Percentiles rank a stretch among this genome's conserved stretches.
These are phyloP conservation scores for Eriocheir sinensis DNA, from an alignment of 1,140 invertebrate species.

Conservation along the genomic window DNA sequence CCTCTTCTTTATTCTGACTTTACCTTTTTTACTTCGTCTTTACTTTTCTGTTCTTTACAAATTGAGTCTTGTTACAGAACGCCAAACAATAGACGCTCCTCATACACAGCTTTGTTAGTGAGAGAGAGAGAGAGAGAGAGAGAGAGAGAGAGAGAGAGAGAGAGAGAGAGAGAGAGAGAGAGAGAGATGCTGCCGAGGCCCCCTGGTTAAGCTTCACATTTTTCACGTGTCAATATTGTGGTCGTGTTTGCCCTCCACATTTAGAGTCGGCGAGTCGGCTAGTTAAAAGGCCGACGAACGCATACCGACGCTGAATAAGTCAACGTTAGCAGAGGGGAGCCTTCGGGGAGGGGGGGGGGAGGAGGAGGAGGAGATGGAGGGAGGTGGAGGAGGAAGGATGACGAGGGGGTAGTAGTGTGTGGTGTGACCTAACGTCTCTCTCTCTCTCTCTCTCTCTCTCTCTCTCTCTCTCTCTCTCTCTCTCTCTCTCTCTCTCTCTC, in stretches of 20 bases:
- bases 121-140: slow-evolving; percentile 36
- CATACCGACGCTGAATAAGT: slow-evolving; percentile 37
- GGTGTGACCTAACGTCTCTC: background rate
- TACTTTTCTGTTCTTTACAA: background rate
- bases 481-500: slow-evolving; percentile 39
- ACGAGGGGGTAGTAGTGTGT: background rate
- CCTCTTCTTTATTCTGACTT: background rate
- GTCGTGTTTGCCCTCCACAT: slow-evolving; percentile 35
- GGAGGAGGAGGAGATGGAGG: background rate
- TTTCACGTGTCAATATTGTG: slow-evolving; percentile 53
- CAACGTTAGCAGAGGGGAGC: background rate
- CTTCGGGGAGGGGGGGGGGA: background rate
- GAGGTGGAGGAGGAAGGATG: background rate
- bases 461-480: slow-evolving; percentile 46
- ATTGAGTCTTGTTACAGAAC: background rate
- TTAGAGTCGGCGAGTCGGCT: slow-evolving; percentile 51
- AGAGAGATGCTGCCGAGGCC: background rate
- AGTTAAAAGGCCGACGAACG: slow-evolving; percentile 40
- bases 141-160: background rate
- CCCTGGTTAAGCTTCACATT: slow-evolving; percentile 41
- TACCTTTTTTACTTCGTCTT: background rate
- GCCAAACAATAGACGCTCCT: background rate
- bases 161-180: slow-evolving; percentile 3
- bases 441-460: background rate
- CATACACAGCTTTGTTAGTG: too few species aligned